A percentile compares a stretch with the other conserved stretches of the same genome.
Evolutionary conservation across 1,140 invertebrate genomes (phyloP).

Genomic region (Drosophila ananassae): DNA sequence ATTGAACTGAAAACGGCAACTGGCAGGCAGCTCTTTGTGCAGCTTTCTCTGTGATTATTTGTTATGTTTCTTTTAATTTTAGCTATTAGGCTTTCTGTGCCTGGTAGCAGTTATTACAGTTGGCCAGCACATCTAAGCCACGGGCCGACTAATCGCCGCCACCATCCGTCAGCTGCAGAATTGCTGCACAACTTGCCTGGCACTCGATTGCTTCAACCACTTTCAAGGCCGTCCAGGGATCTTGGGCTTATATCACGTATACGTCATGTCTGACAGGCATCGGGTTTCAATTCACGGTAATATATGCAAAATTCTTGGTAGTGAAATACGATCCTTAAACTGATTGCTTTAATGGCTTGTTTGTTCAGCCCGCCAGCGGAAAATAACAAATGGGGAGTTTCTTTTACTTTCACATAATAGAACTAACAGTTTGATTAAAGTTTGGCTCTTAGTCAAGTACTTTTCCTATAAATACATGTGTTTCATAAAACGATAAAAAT

Average conservation of each 20-base stretch:
- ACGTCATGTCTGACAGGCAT: constrained; percentile 50
- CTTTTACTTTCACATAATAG: not conserved
- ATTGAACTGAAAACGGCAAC: constrained; percentile 46
- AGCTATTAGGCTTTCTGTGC: constrained; percentile 54
- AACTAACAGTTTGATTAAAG: not conserved
- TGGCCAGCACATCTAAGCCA: constrained; percentile 62
- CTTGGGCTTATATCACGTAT: constrained; percentile 45
- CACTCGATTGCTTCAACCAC: constrained; percentile 29
- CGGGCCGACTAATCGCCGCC: constrained; percentile 33
- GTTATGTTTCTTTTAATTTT: constrained; percentile 35
- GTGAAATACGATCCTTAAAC: constrained; percentile 40
- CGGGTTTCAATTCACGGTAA: constrained; percentile 58
- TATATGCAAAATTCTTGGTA: constrained; percentile 62
- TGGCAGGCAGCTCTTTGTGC: constrained; percentile 58
- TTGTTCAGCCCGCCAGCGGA: constrained; percentile 23
- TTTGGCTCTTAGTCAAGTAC: not conserved
- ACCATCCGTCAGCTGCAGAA: constrained; percentile 30
- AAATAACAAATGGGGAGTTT: constrained; percentile 1
- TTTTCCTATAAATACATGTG: no score
- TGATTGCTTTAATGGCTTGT: constrained; percentile 34
- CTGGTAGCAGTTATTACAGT: constrained; percentile 77
- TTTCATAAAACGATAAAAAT: no score
- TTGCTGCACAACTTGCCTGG: constrained; percentile 28
- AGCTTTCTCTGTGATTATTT: constrained; percentile 49
- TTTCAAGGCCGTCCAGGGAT: constrained; percentile 23